Conservation (phyloP, 2,888 invertebrate species). For the Empis livida region DNA sequence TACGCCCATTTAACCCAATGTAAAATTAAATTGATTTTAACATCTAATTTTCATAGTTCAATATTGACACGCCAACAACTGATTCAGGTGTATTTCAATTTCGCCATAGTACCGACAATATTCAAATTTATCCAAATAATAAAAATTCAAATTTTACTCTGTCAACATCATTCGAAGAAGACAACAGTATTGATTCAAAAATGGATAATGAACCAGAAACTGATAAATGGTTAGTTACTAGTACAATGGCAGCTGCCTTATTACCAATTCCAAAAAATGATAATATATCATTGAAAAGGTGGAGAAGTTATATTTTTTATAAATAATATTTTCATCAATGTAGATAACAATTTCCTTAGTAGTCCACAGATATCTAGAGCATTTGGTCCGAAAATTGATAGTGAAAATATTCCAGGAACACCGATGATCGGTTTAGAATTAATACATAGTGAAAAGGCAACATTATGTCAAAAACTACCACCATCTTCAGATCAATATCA, state of each 20-base stretch:
- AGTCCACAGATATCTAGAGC: conserved; percentile 35
- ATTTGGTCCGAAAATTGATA: conserved; percentile 39
- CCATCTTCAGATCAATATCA: conserved; percentile 5
- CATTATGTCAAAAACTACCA: conserved; percentile 6
- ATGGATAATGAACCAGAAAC: background rate
- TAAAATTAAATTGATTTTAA: conserved; percentile 13
- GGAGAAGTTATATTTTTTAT: too few species aligned
- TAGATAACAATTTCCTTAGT: conserved; percentile 1
- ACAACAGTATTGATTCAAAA: background rate
- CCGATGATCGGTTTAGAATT: conserved; percentile 30
- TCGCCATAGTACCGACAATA: too few species aligned
- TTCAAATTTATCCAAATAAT: too few species aligned
- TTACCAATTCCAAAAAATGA: background rate
- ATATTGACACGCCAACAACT: too few species aligned
- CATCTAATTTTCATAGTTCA: too few species aligned
- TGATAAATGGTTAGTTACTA: background rate
- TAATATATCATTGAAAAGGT: background rate
- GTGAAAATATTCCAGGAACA: conserved; percentile 34
- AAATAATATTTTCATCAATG: background rate
- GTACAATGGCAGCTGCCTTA: background rate
- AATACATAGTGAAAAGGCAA: conserved; percentile 18
- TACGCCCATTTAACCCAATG: too few species aligned
- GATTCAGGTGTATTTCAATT: too few species aligned
- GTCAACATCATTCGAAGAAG: background rate
- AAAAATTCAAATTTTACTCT: too few species aligned